Evolutionary conservation across 2,888 invertebrate genomes (phyloP).

Genomic region (Tolmerus cingulatus): DNA sequence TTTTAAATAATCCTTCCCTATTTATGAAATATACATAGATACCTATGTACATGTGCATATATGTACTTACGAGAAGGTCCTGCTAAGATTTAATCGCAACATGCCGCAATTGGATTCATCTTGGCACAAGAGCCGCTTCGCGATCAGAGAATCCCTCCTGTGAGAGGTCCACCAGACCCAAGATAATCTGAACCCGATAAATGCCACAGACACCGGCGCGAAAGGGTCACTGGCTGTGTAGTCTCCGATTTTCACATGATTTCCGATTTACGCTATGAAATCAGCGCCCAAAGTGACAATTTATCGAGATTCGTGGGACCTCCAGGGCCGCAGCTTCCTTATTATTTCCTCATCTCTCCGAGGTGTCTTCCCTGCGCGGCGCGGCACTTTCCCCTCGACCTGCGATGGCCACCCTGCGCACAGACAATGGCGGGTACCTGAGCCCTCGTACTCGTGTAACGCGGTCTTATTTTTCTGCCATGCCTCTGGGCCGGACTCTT

Average conservation of each 20-base stretch:
- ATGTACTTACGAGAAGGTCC: not conserved
- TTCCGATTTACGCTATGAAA: conserved; percentile 23
- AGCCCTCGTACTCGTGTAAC: not conserved
- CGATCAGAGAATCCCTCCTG: not conserved
- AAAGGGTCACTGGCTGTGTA: conserved; percentile 6
- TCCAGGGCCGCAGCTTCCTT: not conserved
- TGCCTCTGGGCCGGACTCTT: not conserved
- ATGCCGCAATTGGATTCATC: not conserved
- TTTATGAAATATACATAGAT: not conserved
- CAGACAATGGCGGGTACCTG: conserved; percentile 23
- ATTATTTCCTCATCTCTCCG: conserved; percentile 22
- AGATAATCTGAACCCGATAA: conserved; percentile 14
- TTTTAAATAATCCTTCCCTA: not conserved
- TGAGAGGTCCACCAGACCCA: not conserved
- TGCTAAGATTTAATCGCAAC: not conserved
- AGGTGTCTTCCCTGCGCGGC: not conserved
- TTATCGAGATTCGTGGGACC: conserved; percentile 24
- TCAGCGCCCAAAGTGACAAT: conserved; percentile 30
- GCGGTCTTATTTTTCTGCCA: not conserved
- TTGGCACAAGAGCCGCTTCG: not conserved
- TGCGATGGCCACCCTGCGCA: not conserved
- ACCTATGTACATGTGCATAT: not conserved
- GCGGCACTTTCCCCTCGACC: not conserved
- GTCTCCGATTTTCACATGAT: conserved; percentile 31
- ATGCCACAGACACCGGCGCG: not conserved